Percentiles rank a stretch among this genome's conserved stretches.
Conservation (phyloP, 1,140 invertebrate species). For the Druon quercuslanigerum region DNA sequence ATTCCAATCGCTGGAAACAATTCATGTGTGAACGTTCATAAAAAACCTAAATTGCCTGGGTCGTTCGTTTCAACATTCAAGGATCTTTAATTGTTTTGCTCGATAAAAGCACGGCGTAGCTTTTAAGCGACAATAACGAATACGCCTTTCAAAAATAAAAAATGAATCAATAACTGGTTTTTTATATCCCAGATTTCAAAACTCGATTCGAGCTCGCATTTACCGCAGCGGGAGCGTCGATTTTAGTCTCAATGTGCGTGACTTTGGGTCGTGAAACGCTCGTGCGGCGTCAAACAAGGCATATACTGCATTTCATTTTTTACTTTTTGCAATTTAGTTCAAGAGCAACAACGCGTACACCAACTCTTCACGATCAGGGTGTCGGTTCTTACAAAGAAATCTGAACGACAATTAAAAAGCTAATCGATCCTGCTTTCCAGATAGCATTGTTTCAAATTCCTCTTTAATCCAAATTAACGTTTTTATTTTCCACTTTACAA, state of each 20-base stretch:
- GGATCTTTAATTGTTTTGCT: slow-evolving; percentile 24
- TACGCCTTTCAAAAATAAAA: slow-evolving; percentile 3
- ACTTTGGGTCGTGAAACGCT: slow-evolving; percentile 22
- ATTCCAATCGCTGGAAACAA: slow-evolving; percentile 4
- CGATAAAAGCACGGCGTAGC: slow-evolving; percentile 2
- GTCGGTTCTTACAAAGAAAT: slow-evolving; percentile 55
- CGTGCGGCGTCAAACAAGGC: slow-evolving; percentile 10
- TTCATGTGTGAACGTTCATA: slow-evolving; percentile 18
- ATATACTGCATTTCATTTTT: slow-evolving; percentile 5
- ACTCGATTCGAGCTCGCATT: slow-evolving; percentile 14
- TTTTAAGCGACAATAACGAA: slow-evolving; percentile 24
- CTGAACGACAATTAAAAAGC: slow-evolving; percentile 56
- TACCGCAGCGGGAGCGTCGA: slow-evolving; percentile 27
- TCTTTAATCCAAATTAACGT: slow-evolving; percentile 10
- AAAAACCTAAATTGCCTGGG: slow-evolving; percentile 9
- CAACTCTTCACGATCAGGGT: slow-evolving; percentile 24
- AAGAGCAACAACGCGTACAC: slow-evolving; percentile 6
- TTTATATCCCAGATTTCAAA: slow-evolving; percentile 30
- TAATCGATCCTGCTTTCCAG: slow-evolving; percentile 46
- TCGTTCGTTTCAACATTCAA: background rate
- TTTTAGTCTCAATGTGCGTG: slow-evolving; percentile 30
- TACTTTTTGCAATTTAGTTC: slow-evolving; percentile 21
- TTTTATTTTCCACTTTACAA: background rate
- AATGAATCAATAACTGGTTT: slow-evolving; percentile 30
- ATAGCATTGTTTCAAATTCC: slow-evolving; percentile 14